A percentile compares a stretch with the other conserved stretches of the same genome.
Conservation (phyloP, 2,797 vertebrate species). For the Gymnoscopelus braueri region DNA sequence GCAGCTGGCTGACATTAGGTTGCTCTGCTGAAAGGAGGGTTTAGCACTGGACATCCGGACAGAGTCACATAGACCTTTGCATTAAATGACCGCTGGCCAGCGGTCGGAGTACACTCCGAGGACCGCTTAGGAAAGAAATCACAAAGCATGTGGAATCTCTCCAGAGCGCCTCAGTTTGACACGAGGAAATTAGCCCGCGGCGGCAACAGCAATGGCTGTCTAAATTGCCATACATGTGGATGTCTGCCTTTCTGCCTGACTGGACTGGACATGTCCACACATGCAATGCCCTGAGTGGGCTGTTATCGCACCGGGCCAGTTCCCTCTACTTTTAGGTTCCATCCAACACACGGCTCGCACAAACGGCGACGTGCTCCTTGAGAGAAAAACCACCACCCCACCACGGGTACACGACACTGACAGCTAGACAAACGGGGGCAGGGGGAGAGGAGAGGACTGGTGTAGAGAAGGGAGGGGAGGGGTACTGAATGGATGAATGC, state of each 20-base stretch:
- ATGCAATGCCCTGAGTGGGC: neutral
- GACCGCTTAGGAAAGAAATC: slow-evolving; percentile 20
- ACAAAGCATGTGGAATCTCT: slow-evolving; percentile 21
- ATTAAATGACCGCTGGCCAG: slow-evolving; percentile 3
- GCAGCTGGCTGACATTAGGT: slow-evolving; percentile 18
- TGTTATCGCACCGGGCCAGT: slow-evolving; percentile 34
- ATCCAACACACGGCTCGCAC: slow-evolving; percentile 27
- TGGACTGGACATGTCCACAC: slow-evolving; percentile 10
- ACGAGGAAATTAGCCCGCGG: slow-evolving; percentile 33
- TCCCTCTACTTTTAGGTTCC: slow-evolving; percentile 31
- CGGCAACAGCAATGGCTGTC: neutral
- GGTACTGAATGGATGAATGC: slow-evolving; percentile 23
- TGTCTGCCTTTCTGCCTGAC: neutral
- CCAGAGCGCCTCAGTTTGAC: slow-evolving; percentile 15
- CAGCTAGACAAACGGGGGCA: neutral
- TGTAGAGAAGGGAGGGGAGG: neutral
- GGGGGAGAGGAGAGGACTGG: neutral
- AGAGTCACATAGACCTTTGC: neutral
- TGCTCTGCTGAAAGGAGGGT: neutral
- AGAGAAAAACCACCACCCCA: slow-evolving; percentile 30
- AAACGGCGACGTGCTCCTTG: slow-evolving; percentile 16
- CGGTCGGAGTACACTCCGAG: slow-evolving; percentile 7
- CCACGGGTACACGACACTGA: slow-evolving; percentile 13
- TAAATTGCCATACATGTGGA: neutral
- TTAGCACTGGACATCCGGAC: slow-evolving; percentile 4